Base-by-base conservation (phyloP, 2,113 vertebrate genomes). In the Cheilinus undulatus region DNA sequence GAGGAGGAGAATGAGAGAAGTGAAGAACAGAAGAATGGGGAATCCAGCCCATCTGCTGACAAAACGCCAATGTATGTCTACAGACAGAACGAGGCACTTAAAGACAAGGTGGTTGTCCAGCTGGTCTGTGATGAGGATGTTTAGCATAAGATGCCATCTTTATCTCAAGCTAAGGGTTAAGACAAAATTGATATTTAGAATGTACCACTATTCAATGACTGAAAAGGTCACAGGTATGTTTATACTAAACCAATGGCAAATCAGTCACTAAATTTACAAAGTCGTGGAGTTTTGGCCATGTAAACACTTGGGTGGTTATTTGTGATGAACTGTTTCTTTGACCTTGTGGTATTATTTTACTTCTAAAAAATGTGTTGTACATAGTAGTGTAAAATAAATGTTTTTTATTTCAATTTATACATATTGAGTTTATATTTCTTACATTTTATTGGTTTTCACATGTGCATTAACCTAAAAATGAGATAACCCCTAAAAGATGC, bases 81-180 rank as follows among this genome's bases (percentile, higher is more conserved):
- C 80, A 79, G 90, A 12, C 81, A 94, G 78, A 95, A 95, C n/a
- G 89, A 92, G 4, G 92, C 93, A 0, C 90, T 94, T 0, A 32
- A 76, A 14, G 91, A 89, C 24, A 92, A 89, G 20, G 86, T 94
- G 20, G 64, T 76, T 0, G 52, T 94, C 17, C 57, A 82, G 56
- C 71, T 93, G 0, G 7, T 92, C 30, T 86, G 56, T 1, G 70
- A 90, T 1, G 56, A 88, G 17, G 65, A 1, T 0, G 1, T 42
- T 51, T 59, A 58, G 32, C 24, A 22, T 67, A 3, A 11, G 3
- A 15, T n/a, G 32, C 22, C 58, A 1, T 12, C 11, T 32, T 49
- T 24, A 14, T 48, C 61, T 5, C 7, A 20, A 38, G 12, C 26
- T 38, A 58, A 7, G 12, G 19, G 3, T 17, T 19, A 10, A 43